These are phyloP conservation scores for Nymphalis io DNA, from an alignment of 1,140 invertebrate genomes.

Conservation along the genomic window DNA sequence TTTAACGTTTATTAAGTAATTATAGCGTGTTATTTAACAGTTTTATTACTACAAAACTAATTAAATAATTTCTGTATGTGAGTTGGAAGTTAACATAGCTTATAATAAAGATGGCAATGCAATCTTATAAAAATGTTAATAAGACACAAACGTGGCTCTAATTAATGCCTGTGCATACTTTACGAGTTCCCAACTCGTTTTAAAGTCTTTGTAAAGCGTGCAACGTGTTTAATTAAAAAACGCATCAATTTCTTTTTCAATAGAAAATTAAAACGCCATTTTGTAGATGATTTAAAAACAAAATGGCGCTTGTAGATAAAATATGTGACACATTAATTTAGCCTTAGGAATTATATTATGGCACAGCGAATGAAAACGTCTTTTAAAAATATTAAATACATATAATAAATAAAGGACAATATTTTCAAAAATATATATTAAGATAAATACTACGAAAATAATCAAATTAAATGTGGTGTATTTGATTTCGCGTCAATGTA, in stretches of 20 bases:
- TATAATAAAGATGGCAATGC: slow-evolving; percentile 26
- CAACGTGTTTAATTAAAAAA: slow-evolving; percentile 5
- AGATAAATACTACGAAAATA: too few relatives aligned
- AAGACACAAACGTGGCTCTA: slow-evolving; percentile 29
- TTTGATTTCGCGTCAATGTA: not conserved
- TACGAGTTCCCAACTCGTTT: slow-evolving; percentile 15
- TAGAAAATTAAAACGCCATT: not conserved
- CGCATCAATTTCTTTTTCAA: not conserved
- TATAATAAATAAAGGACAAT: too few relatives aligned
- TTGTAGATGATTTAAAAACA: not conserved
- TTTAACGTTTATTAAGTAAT: too few relatives aligned
- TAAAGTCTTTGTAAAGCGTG: slow-evolving; percentile 9
- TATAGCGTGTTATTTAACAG: too few relatives aligned
- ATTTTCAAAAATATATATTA: too few relatives aligned
- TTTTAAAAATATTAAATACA: too few relatives aligned
- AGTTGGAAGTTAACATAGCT: not conserved
- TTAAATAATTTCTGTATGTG: not conserved
- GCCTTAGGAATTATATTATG: too few relatives aligned
- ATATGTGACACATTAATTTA: too few relatives aligned
- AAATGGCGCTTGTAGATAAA: not conserved
- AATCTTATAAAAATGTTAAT: slow-evolving; percentile 36
- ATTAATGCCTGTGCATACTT: slow-evolving; percentile 33
- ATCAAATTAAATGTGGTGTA: not conserved
- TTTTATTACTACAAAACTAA: too few relatives aligned
- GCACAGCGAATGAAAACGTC: too few relatives aligned